Percentiles rank a stretch among this genome's conserved stretches.
phyloP scores from a whole-genome alignment of 2,113 vertebrate species.

The Perca flavescens region DNA sequence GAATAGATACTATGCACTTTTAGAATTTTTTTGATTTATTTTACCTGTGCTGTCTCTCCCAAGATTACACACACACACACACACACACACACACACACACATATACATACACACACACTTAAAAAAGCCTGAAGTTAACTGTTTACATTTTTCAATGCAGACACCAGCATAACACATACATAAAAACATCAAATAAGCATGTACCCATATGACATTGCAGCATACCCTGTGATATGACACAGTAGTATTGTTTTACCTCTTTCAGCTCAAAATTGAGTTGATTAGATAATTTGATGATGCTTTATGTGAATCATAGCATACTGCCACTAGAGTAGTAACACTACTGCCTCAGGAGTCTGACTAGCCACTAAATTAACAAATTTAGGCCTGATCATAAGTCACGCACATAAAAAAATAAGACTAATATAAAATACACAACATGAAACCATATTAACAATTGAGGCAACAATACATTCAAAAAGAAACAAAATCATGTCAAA shows the following conservation, averaged over 20 bases:
- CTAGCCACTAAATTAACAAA: no score
- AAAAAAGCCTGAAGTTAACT: not conserved
- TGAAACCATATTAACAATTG: no score
- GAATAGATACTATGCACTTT: not conserved
- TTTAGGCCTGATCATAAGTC: no score
- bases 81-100: not conserved
- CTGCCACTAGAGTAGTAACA: no score
- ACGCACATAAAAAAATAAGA: no score
- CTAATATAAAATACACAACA: no score
- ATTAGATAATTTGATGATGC: not conserved
- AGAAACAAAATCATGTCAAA: no score
- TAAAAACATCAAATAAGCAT: no score
- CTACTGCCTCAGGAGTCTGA: no score
- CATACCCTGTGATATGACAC: not conserved
- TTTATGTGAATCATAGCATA: no score
- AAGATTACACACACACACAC: not conserved
- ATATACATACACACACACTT: not conserved
- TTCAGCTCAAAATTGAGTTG: not conserved
- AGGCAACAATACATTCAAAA: no score
- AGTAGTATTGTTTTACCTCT: not conserved
- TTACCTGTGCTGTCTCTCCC: slow-evolving; percentile 63
- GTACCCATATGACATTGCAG: no score
- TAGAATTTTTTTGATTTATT: not conserved
- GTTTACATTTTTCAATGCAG: not conserved
- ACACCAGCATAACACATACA: not conserved